Evolutionary conservation across 2,888 invertebrate genomes (phyloP).

Genomic region (Morpho deidamia): DNA sequence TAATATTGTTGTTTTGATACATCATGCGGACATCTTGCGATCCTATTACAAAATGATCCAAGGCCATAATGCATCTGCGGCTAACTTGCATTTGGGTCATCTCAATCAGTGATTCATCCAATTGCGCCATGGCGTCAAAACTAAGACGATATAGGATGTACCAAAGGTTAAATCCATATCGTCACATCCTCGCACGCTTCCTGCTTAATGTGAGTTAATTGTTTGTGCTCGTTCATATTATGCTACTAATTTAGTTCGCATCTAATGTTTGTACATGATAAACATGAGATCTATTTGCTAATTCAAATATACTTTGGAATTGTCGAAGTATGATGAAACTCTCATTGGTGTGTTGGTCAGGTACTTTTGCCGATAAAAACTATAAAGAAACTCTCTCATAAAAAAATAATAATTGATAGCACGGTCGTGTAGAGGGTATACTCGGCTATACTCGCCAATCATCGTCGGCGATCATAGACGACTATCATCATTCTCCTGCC

Average conservation of each 20-base stretch:
- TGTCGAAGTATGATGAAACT: too few relatives aligned
- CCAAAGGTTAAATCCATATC: slow-evolving; percentile 74
- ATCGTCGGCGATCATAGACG: too few relatives aligned
- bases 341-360: too few relatives aligned
- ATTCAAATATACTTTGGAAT: too few relatives aligned
- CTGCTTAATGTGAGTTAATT: slow-evolving; percentile 67
- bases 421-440: too few relatives aligned
- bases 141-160: slow-evolving; percentile 69
- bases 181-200: slow-evolving; percentile 69
- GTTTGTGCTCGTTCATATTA: slow-evolving; percentile 42
- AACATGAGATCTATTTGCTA: too few relatives aligned
- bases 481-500: too few relatives aligned
- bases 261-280: not conserved
- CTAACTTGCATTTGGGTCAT: slow-evolving; percentile 17
- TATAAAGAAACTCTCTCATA: too few relatives aligned
- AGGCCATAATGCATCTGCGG: slow-evolving; percentile 13
- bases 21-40: not conserved
- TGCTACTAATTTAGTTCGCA: slow-evolving; percentile 23
- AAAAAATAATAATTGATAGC: too few relatives aligned
- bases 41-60: slow-evolving; percentile 1
- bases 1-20: too few relatives aligned
- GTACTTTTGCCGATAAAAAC: too few relatives aligned
- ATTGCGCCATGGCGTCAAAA: slow-evolving; percentile 29
- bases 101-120: slow-evolving; percentile 18
- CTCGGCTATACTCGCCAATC: too few relatives aligned